These are phyloP conservation scores for Galaxea fascicularis DNA, from an alignment of 92 coral and sea anemone species.

Conservation along the genomic window DNA sequence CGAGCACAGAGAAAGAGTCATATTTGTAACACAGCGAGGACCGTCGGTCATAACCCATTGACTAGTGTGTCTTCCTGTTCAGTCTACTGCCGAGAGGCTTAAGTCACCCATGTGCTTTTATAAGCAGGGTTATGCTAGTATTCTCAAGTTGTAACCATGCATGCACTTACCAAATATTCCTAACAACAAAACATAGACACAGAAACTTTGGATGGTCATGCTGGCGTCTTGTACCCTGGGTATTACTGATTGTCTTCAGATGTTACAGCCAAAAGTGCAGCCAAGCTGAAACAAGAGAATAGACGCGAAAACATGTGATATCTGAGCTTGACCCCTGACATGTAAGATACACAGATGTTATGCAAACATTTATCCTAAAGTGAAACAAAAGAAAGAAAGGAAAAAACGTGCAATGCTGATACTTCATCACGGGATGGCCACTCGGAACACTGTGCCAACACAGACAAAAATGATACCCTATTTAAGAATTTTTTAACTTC, in stretches of 20 bases:
- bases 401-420: too few relatives aligned
- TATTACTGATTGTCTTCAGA: neutral
- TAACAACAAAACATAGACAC: neutral
- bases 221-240: neutral
- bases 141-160: neutral
- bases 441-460: too few relatives aligned
- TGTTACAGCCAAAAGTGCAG: neutral
- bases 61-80: too few relatives aligned
- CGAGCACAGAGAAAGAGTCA: too few relatives aligned
- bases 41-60: too few relatives aligned
- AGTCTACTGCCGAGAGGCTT: too few relatives aligned
- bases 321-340: slow-evolving; percentile 27
- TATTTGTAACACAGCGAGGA: too few relatives aligned
- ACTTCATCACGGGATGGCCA: too few relatives aligned
- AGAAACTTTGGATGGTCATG: neutral
- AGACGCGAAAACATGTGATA: slow-evolving; percentile 7
- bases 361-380: neutral
- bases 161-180: slow-evolving; percentile 6
- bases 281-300: slow-evolving; percentile 11
- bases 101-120: neutral
- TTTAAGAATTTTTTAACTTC: too few relatives aligned
- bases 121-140: neutral
- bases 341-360: too few relatives aligned
- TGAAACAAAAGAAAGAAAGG: too few relatives aligned
- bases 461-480: too few relatives aligned